These are phyloP conservation scores for Neopelma chrysocephalum DNA, from an alignment of 2,797 vertebrate genomes.

Conservation along the genomic window DNA sequence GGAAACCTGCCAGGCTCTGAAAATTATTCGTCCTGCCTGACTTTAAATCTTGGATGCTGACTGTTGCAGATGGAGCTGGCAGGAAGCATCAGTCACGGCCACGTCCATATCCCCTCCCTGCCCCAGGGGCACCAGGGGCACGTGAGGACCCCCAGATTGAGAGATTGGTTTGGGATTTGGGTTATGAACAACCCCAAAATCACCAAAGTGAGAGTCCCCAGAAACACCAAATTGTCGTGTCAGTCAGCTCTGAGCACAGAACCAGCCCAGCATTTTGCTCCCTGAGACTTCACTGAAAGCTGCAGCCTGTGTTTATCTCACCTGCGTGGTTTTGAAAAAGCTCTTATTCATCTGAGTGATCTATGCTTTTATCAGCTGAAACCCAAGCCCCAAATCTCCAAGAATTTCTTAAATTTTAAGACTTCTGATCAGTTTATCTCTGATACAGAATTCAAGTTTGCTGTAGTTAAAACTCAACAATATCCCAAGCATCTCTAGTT, in stretches of 20 bases:
- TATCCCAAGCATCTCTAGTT: background rate
- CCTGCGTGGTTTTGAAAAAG: background rate
- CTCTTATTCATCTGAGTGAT: background rate
- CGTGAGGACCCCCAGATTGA: background rate
- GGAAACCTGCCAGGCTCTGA: conserved; percentile 31
- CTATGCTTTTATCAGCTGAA: background rate
- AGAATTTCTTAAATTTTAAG: background rate
- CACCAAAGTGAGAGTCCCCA: background rate
- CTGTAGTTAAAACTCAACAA: background rate
- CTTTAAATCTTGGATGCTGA: conserved; percentile 19
- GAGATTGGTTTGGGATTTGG: background rate
- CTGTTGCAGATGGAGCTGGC: conserved; percentile 14
- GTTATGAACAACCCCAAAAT: background rate
- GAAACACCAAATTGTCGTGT: rapidly evolving
- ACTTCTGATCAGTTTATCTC: background rate
- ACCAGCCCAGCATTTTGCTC: background rate
- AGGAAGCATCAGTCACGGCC: conserved; percentile 51
- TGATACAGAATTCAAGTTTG: background rate
- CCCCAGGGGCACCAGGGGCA: rapidly evolving
- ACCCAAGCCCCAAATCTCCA: background rate
- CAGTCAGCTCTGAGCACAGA: background rate
- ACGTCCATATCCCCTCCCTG: background rate
- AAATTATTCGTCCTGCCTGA: conserved; percentile 15
- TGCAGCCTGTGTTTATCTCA: background rate
- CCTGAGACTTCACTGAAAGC: background rate